These are phyloP conservation scores for Drosophila repleta DNA, from an alignment of 1,140 invertebrate species.

Conservation along the genomic window DNA sequence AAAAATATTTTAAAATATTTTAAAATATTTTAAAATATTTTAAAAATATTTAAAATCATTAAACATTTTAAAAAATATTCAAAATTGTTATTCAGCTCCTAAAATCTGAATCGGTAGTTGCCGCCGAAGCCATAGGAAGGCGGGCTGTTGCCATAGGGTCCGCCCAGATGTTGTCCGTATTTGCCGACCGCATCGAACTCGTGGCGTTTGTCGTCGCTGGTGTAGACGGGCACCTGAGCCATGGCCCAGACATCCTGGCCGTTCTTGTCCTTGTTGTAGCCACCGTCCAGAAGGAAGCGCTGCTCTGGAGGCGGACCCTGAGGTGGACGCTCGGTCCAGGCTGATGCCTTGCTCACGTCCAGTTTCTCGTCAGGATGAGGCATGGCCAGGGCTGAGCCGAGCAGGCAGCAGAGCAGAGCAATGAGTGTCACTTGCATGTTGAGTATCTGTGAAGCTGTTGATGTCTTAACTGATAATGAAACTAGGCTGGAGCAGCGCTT, in stretches of 20 bases:
- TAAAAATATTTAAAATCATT: too few species aligned
- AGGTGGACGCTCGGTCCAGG: not conserved
- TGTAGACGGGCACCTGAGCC: slow-evolving; percentile 52
- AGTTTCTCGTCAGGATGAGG: slow-evolving; percentile 1
- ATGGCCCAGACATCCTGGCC: slow-evolving; percentile 44
- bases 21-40: too few species aligned
- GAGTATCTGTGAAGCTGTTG: slow-evolving; percentile 10
- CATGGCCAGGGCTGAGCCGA: slow-evolving; percentile 11
- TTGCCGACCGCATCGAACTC: slow-evolving; percentile 44
- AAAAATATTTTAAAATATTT: too few species aligned
- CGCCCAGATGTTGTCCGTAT: slow-evolving; percentile 64
- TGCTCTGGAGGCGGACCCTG: slow-evolving; percentile 37
- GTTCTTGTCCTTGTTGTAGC: slow-evolving; percentile 39
- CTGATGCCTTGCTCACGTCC: not conserved
- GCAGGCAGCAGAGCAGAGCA: slow-evolving; percentile 25
- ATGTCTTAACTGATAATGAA: slow-evolving; percentile 20
- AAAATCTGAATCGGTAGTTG: slow-evolving; percentile 47
- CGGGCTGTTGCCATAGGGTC: slow-evolving; percentile 54
- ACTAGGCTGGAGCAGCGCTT: slow-evolving; percentile 1
- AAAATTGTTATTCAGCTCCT: too few species aligned
- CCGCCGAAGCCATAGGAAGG: slow-evolving; percentile 33
- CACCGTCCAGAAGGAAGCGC: slow-evolving; percentile 36
- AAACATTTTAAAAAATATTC: too few species aligned
- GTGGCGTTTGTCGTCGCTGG: slow-evolving; percentile 63
- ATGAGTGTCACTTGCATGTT: slow-evolving; percentile 29